These are phyloP conservation scores for Brachystomella parvula DNA, from an alignment of 1,140 invertebrate species.

Conservation along the genomic window DNA sequence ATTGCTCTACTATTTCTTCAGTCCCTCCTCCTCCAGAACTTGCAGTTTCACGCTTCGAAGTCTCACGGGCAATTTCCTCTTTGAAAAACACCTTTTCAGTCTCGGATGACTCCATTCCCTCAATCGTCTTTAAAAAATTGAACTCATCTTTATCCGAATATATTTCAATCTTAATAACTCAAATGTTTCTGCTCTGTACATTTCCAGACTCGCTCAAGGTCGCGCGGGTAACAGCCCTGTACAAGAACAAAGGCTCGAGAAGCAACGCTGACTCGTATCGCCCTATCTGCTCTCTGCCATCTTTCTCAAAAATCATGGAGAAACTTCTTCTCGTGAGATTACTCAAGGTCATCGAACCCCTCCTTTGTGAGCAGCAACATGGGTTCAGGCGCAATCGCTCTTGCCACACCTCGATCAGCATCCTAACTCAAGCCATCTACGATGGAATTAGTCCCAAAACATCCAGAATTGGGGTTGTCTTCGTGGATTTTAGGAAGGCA, in stretches of 20 bases:
- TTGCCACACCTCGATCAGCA: neutral
- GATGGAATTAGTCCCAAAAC: neutral
- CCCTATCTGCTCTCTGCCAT: neutral
- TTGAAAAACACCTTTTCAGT: neutral
- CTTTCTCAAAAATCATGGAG: neutral
- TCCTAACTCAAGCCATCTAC: neutral
- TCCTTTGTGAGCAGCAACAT: neutral
- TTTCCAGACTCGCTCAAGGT: neutral
- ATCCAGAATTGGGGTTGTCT: slow-evolving; percentile 9
- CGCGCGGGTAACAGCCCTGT: neutral
- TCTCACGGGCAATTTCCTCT: neutral
- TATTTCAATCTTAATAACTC: neutral
- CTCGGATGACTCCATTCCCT: neutral
- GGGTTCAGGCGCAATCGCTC: neutral
- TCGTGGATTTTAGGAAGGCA: slow-evolving; percentile 18
- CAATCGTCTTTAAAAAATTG: neutral
- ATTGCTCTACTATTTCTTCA: too few species aligned
- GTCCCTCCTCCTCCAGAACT: neutral
- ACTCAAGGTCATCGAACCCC: neutral
- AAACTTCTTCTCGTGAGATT: neutral
- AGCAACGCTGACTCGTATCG: neutral
- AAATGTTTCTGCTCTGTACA: neutral
- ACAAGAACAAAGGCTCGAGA: neutral
- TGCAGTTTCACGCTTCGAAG: neutral
- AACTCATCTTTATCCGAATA: neutral